Conservation (phyloP, 1,140 invertebrate species). For the Halesus radiatus region DNA sequence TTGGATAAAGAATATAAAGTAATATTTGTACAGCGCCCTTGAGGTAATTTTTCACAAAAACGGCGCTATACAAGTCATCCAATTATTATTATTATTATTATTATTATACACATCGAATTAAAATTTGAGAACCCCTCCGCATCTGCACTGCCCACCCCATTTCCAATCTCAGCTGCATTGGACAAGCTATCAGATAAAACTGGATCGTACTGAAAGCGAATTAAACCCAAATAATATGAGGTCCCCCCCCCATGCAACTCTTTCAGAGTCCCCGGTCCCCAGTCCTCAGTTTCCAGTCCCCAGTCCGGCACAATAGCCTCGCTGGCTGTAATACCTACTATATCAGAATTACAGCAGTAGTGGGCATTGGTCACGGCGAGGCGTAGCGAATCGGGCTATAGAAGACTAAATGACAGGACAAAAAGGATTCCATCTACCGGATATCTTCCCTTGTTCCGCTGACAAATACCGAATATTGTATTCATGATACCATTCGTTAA, state of each 20-base stretch:
- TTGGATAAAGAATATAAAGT: too few species aligned
- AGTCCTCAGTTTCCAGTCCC: too few species aligned
- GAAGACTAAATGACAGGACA: slow-evolving; percentile 36
- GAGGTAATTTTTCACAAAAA: too few species aligned
- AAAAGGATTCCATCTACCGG: slow-evolving; percentile 22
- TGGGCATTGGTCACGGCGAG: slow-evolving; percentile 37
- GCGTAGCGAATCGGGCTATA: slow-evolving; percentile 39
- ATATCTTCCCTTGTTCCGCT: slow-evolving; percentile 30
- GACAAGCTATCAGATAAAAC: slow-evolving; percentile 57
- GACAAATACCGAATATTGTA: slow-evolving; percentile 37
- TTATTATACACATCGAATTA: too few species aligned
- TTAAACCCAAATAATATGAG: slow-evolving; percentile 44
- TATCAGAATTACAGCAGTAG: background rate
- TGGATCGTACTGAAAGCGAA: slow-evolving; percentile 52
- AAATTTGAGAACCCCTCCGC: background rate
- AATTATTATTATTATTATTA: too few species aligned
- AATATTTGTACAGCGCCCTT: too few species aligned
- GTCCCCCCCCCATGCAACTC: background rate
- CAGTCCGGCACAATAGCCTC: background rate
- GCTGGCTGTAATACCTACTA: background rate
- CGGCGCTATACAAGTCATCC: too few species aligned
- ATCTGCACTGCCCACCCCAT: background rate
- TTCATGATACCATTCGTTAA: background rate
- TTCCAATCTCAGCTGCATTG: slow-evolving; percentile 48
- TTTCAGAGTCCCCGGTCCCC: too few species aligned